phyloP scores from a whole-genome alignment of 2,797 vertebrate species.

The Fringilla coelebs region DNA sequence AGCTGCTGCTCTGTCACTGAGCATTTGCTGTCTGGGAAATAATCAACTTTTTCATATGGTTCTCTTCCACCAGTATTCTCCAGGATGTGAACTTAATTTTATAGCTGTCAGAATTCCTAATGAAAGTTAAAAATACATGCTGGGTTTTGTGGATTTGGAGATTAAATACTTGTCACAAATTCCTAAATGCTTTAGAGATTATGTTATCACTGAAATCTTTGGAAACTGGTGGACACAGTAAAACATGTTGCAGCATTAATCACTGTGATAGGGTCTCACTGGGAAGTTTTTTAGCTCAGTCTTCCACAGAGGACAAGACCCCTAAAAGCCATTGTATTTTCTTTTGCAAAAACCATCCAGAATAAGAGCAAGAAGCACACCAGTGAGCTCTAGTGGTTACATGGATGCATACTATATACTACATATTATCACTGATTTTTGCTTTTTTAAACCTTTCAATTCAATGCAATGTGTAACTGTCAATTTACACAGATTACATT shows the following conservation, averaged over 20 bases:
- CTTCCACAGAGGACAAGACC: not conserved
- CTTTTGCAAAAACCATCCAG: not conserved
- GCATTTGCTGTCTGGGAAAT: not conserved
- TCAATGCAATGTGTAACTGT: not conserved
- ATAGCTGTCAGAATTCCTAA: not conserved
- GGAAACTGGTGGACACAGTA: not conserved
- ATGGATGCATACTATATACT: not conserved
- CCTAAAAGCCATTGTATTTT: not conserved
- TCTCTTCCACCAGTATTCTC: not conserved
- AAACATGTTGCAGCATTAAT: not conserved
- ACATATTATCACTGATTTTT: not conserved
- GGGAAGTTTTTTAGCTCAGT: not conserved
- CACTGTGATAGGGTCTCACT: not conserved
- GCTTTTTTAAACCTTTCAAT: not conserved
- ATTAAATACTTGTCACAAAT: not conserved
- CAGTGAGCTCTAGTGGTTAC: slow-evolving; percentile 16
- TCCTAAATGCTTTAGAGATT: not conserved
- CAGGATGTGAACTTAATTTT: not conserved
- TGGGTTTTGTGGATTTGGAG: not conserved
- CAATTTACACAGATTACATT: not conserved
- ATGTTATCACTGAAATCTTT: not conserved
- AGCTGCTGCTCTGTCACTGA: not conserved
- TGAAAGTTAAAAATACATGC: not conserved
- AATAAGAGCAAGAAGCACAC: not conserved
- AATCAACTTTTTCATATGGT: not conserved